phyloP scores from a whole-genome alignment of 2,888 invertebrate species.

The Oscheius sp. region DNA sequence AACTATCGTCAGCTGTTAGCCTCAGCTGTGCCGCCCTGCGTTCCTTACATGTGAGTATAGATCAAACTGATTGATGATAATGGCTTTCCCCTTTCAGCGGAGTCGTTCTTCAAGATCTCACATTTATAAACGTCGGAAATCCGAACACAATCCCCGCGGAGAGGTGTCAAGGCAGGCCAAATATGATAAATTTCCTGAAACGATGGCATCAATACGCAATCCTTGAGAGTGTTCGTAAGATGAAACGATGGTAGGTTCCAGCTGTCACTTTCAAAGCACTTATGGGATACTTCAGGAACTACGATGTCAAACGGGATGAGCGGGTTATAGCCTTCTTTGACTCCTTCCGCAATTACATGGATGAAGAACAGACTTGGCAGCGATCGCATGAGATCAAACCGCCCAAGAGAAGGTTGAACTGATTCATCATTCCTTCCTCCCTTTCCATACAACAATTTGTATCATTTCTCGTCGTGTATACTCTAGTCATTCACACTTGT shows the following conservation, averaged over 20 bases:
- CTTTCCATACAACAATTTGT: neutral
- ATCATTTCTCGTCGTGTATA: neutral
- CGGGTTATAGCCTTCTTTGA: slow-evolving; percentile 93
- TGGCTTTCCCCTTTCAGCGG: slow-evolving; percentile 81
- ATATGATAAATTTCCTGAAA: slow-evolving; percentile 90
- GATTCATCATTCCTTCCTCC: neutral
- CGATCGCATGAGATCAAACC: slow-evolving; percentile 97
- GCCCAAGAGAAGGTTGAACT: slow-evolving; percentile 39
- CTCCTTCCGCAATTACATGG: slow-evolving; percentile 93
- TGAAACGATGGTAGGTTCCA: slow-evolving; percentile 89
- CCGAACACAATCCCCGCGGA: slow-evolving; percentile 82
- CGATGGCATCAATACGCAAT: slow-evolving; percentile 98
- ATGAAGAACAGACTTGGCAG: slow-evolving; percentile 98
- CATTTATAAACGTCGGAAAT: slow-evolving; percentile 98
- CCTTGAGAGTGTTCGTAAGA: slow-evolving; percentile 96
- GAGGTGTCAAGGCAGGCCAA: slow-evolving; percentile 78
- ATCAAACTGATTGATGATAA: neutral
- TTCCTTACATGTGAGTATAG: slow-evolving; percentile 94
- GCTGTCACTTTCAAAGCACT: neutral
- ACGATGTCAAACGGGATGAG: slow-evolving; percentile 91
- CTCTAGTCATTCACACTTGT: slow-evolving; percentile 6
- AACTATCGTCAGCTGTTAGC: slow-evolving; percentile 94
- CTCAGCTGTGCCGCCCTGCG: slow-evolving; percentile 95
- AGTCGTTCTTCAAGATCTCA: slow-evolving; percentile 95
- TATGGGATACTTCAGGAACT: slow-evolving; percentile 80